phyloP scores from a whole-genome alignment of 2,888 invertebrate genomes.

The Mesorhabditis sp. region DNA sequence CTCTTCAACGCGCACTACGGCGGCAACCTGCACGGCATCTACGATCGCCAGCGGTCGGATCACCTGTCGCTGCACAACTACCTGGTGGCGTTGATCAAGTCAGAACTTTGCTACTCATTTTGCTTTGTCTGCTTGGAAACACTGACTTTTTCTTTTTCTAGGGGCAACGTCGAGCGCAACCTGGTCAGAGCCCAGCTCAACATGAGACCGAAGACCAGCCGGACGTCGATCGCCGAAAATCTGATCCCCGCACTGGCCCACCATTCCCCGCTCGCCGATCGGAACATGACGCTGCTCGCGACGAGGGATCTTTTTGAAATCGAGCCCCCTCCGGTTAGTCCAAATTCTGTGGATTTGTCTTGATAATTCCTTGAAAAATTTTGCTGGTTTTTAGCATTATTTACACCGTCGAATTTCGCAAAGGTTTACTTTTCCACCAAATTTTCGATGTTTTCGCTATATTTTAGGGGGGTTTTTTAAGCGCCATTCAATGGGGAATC shows the following conservation, averaged over 20 bases:
- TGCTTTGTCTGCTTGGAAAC: background rate
- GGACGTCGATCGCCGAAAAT: background rate
- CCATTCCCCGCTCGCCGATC: background rate
- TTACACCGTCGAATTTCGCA: no score
- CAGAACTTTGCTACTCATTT: background rate
- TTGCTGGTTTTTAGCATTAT: no score
- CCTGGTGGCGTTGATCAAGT: background rate
- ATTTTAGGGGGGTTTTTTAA: no score
- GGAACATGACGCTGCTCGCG: background rate
- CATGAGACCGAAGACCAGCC: background rate
- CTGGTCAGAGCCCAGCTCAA: background rate
- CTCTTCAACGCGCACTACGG: background rate
- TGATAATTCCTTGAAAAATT: no score
- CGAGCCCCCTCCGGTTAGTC: no score
- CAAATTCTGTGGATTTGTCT: no score
- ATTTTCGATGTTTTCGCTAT: no score
- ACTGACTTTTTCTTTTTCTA: background rate
- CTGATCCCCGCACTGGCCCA: background rate
- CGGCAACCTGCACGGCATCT: background rate
- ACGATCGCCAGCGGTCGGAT: background rate
- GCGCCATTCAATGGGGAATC: no score
- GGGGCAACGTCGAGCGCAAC: background rate
- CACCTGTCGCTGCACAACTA: background rate
- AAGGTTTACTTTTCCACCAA: no score
- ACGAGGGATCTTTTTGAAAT: slow-evolving; percentile 1